Base-by-base conservation (phyloP, 2,797 vertebrate genomes). In the Pangasius larnaudii region DNA sequence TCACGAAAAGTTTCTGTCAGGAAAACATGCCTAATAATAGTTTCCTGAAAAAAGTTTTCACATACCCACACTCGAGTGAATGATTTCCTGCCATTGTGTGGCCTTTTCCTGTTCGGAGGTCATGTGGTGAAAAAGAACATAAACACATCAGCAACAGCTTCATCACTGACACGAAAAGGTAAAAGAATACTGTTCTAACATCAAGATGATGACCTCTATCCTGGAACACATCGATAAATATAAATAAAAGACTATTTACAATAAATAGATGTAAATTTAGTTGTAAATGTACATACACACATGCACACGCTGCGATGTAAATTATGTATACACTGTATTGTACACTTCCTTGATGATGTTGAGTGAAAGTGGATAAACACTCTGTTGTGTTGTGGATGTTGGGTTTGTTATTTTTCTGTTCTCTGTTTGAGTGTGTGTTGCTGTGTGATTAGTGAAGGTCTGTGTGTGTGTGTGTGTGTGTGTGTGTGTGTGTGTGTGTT, bases 1-100 rank as follows among this genome's bases (percentile, higher is more conserved):
- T 36, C 49, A 56, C 6, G 7, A 58, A 72, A 30, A 22, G 49
- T 56, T 72, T 30, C 13, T 36, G n/a, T n/a, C 19, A 33, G 19
- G 67, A 11, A 85, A 56, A 16, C 0, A 3, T 1, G 14, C 51
- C 33, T 27, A 95, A 95, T 27, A 95, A 95, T 94, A 86, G 90
- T 3, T 39, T 74, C 88, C 90, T 80, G 88, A 89, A 84, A 90
- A 56, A 4, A 92, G 93, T 94, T 94, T 90, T 89, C 14, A 19
- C 11, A 88, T 53, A 65, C 82, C 10, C 49, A 56, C 51, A 22
- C 51, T 33, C 0, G 51, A 1, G 90, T 72, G 90, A 91, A 96
- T 96, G 96, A 95, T 94, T 96, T 96, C 96, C 95, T 69, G 92
- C 89, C 92, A 94, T 95, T 96, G 95, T 96, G 91, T 61, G 33